These are phyloP conservation scores for Catagonus wagneri DNA, from an alignment of 2,113 vertebrate species.

Conservation along the genomic window DNA sequence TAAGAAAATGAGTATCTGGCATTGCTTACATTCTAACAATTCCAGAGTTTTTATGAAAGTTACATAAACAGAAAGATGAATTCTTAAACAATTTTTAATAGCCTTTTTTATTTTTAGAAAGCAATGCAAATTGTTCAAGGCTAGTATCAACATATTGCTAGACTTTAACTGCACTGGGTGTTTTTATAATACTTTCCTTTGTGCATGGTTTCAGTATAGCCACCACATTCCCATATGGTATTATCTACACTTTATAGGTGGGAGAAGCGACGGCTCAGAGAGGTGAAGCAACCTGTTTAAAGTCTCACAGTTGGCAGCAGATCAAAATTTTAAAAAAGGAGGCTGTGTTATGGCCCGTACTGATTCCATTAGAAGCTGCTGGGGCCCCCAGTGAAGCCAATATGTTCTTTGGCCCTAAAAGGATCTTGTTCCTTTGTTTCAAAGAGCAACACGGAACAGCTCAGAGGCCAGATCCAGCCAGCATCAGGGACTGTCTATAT, in stretches of 20 bases:
- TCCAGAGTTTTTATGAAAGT: constrained; percentile 77
- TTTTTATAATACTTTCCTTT: constrained; percentile 65
- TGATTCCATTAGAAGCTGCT: constrained; percentile 45
- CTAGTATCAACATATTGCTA: constrained; percentile 77
- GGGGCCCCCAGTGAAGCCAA: not conserved
- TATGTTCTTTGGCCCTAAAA: constrained; percentile 34
- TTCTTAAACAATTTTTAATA: constrained; percentile 79
- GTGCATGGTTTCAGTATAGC: not conserved
- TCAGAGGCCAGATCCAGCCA: not conserved
- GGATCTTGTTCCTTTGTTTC: constrained; percentile 20
- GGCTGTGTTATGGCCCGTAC: not conserved
- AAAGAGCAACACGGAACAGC: not conserved
- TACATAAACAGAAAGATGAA: constrained; percentile 75
- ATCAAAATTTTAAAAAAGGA: constrained; percentile 29
- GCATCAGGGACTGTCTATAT: not conserved
- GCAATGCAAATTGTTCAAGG: constrained; percentile 74
- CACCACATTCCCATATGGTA: not conserved
- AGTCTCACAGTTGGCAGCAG: constrained; percentile 41
- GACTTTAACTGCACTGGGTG: constrained; percentile 65
- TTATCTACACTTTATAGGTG: constrained; percentile 59
- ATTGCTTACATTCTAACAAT: constrained; percentile 77
- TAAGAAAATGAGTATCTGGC: constrained; percentile 81
- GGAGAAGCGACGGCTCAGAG: not conserved
- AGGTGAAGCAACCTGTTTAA: constrained; percentile 17
- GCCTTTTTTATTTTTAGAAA: constrained; percentile 80